Conservation (phyloP, 2,113 vertebrate genomes). For the Acanthisitta chloris region DNA sequence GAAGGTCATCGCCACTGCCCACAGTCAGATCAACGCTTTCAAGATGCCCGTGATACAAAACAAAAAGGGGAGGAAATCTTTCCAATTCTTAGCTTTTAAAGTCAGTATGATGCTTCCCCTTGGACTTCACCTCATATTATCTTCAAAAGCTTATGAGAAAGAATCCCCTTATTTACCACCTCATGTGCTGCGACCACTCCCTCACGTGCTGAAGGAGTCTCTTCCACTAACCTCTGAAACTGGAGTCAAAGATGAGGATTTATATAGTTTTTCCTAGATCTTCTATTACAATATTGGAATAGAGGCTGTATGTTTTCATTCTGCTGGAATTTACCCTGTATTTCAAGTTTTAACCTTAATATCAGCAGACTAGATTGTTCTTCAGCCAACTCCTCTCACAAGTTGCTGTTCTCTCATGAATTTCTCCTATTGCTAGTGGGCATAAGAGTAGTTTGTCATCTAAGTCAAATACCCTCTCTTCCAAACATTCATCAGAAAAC, state of each 20-base stretch:
- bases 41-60: not conserved
- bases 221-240: not conserved
- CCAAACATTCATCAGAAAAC: not conserved
- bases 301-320: not conserved
- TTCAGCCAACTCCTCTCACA: not conserved
- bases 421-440: not conserved
- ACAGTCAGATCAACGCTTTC: not conserved
- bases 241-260: not conserved
- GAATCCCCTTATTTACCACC: not conserved
- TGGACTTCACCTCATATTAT: not conserved
- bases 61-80: too few species aligned
- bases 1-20: not conserved
- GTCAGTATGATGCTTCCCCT: not conserved
- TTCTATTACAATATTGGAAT: not conserved
- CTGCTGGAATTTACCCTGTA: not conserved
- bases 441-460: not conserved
- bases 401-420: too few species aligned
- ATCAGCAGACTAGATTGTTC: not conserved
- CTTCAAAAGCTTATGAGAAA: not conserved
- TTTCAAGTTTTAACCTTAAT: not conserved
- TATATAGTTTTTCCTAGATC: not conserved
- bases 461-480: not conserved
- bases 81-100: not conserved
- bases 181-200: not conserved
- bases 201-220: not conserved